phyloP scores from a whole-genome alignment of 2,888 invertebrate genomes.

The Acholoe squamosa region DNA sequence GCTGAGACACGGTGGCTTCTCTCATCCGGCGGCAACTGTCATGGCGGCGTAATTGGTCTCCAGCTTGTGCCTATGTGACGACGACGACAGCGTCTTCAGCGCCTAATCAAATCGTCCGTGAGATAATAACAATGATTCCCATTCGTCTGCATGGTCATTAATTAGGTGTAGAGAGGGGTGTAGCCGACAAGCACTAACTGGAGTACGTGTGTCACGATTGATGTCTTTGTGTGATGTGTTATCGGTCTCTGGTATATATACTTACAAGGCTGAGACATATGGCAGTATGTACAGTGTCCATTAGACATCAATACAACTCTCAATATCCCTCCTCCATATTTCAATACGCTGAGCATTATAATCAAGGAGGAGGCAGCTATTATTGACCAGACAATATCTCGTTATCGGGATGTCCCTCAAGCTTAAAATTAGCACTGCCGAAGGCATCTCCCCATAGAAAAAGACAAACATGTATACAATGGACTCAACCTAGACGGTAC shows the following conservation, averaged over 20 bases:
- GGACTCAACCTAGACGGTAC: no score
- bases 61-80: background rate
- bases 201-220: background rate
- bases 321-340: background rate
- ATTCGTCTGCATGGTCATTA: constrained; percentile 15
- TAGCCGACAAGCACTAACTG: background rate
- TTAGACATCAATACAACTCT: background rate
- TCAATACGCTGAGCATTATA: constrained; percentile 7
- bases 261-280: background rate
- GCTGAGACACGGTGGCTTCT: background rate
- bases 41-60: constrained; percentile 17
- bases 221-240: constrained; percentile 11
- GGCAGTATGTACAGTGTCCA: background rate
- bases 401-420: constrained; percentile 13
- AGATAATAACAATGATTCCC: background rate
- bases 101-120: constrained; percentile 31
- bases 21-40: constrained; percentile 5
- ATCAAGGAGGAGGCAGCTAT: background rate
- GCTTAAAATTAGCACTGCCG: constrained; percentile 9
- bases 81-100: constrained; percentile 24
- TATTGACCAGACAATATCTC: background rate
- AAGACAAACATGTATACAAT: no score
- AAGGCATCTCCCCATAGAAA: background rate
- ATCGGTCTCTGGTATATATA: background rate
- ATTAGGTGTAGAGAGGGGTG: constrained; percentile 25